Conservation (phyloP, 2,888 invertebrate genomes). For the Lepas anatifera region DNA sequence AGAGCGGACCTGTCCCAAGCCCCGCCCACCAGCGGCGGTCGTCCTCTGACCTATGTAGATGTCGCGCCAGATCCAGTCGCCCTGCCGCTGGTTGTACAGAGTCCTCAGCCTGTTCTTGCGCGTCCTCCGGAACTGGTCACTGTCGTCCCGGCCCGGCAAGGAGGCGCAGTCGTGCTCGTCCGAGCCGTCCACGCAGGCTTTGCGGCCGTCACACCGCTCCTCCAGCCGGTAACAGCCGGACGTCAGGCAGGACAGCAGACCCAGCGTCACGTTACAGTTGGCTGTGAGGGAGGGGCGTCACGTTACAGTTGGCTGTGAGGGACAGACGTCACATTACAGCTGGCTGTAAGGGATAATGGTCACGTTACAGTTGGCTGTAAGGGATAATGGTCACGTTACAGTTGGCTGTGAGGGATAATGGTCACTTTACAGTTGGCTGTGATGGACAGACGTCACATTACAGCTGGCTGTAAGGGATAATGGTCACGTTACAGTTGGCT, state of each 20-base stretch:
- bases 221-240: constrained; percentile 33
- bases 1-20: too few relatives aligned
- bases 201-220: constrained; percentile 37
- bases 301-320: too few relatives aligned
- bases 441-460: too few relatives aligned
- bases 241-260: constrained; percentile 33
- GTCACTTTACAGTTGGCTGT: too few relatives aligned
- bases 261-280: constrained; percentile 25
- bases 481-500: too few relatives aligned
- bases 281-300: constrained; percentile 8
- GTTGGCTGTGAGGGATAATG: too few relatives aligned
- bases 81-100: constrained; percentile 22
- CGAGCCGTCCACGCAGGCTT: constrained; percentile 35
- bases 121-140: constrained; percentile 18
- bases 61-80: constrained; percentile 25
- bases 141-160: constrained; percentile 12
- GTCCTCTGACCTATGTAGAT: constrained; percentile 24
- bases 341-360: too few relatives aligned
- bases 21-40: too few relatives aligned
- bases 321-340: too few relatives aligned
- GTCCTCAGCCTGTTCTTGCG: constrained; percentile 22
- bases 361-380: too few relatives aligned
- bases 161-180: constrained; percentile 35
- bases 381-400: too few relatives aligned
- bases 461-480: too few relatives aligned